Base-by-base conservation (phyloP, 1,140 invertebrate species). In the Lethocerus indicus region DNA sequence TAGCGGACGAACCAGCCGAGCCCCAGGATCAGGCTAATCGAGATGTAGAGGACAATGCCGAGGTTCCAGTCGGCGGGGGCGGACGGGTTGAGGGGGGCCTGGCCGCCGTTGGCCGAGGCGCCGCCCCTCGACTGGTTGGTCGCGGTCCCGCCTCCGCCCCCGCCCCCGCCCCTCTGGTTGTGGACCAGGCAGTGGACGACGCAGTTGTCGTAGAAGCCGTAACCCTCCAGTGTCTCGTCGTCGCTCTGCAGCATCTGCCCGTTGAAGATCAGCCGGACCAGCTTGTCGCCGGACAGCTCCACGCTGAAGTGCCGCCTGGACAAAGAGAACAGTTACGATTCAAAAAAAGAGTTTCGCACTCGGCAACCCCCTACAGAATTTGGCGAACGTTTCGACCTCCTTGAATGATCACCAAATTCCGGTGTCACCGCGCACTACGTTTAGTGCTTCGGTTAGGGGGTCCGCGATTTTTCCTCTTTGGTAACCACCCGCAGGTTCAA, bases 151-250 rank as follows among this genome's bases (percentile, higher is more conserved):
- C 23, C 13, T 18, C 3, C 26, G 40, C 13, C 16, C 16, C 28
- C n/a, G 35, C 23, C n/a, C 29, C 27, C n/a, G 42, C 37, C 44
- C 25, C 70, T 63, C 25, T 67, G 68, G 32, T 73, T 72, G 57
- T 82, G 79, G 37, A 91, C 78, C 21, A 90, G 69, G 64, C 86
- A 89, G 63, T 91, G 87, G 20, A 93, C 79, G 3, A 90, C 86
- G 63, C 84, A 87, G 59, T 87, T 84, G 63, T 91, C 76, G 60
- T 77, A 81, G 28, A 93, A 69, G 16, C 87, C 85, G 66, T 76
- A 85, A 21, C 74, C 75, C 51, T 81, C 71, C 35, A 93, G 64
- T 7, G 85, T 88, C 51, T 76, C 71, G 44, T 65, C 71, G 53
- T 90, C 87, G 53, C 80, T 75, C 50, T 78, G 72, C 18, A 93